These are phyloP conservation scores for Donacobius atricapilla DNA, from an alignment of 2,113 vertebrate species.

Conservation along the genomic window DNA sequence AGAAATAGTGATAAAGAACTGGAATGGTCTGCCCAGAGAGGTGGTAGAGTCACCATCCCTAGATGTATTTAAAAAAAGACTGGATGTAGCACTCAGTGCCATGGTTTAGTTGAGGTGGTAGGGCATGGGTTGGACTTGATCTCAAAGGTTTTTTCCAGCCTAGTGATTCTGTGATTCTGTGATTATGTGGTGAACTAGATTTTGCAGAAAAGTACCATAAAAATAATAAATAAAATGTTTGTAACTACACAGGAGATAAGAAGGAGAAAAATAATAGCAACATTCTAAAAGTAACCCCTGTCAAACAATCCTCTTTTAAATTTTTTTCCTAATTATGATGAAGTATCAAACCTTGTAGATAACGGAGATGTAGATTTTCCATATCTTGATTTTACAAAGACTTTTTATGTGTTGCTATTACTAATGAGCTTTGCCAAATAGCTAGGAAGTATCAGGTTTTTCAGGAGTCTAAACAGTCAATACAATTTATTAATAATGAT, in stretches of 20 bases:
- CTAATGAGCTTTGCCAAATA: not conserved
- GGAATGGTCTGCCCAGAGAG: no score
- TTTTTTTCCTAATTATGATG: not conserved
- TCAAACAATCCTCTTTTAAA: not conserved
- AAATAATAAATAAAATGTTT: not conserved
- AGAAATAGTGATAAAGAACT: no score
- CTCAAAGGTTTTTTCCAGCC: not conserved
- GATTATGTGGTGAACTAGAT: not conserved
- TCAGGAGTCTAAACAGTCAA: not conserved
- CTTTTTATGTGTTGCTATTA: not conserved
- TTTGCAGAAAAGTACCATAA: not conserved
- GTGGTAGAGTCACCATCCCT: no score
- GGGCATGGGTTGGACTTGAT: not conserved
- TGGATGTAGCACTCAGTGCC: not conserved
- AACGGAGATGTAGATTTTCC: not conserved
- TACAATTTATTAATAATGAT: not conserved
- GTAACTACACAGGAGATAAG: not conserved
- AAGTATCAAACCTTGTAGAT: not conserved
- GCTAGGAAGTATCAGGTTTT: not conserved
- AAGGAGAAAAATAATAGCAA: not conserved
- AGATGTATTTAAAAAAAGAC: no score
- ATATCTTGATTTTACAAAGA: not conserved
- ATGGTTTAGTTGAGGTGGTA: not conserved
- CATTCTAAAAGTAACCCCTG: not conserved
- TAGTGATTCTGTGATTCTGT: not conserved